Base-by-base conservation (phyloP, 2,888 invertebrate species). In the Amblyjoppa proteus region DNA sequence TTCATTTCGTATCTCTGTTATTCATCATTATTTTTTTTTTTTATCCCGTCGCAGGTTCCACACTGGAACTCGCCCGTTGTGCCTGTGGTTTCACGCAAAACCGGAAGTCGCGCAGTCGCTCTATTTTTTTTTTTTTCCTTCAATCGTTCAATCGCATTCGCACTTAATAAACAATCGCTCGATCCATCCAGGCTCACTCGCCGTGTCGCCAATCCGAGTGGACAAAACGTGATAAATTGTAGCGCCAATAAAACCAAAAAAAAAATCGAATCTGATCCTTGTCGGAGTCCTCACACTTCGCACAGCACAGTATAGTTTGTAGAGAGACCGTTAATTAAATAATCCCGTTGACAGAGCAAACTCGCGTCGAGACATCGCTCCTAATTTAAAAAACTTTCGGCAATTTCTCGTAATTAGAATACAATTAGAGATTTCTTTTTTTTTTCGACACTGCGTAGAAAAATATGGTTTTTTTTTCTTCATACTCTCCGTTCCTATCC, bases 371-470 rank as follows among this genome's bases (percentile, higher is more conserved):
- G 69, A 73, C 61, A 16, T 87, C 84, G 86, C 81, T 89, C 83
- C 87, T 85, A 88, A 87, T 56, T 56, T 25, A 56, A 87, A 84
- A 88, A 75, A 69, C 71, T 77, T 77, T 68, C 66, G 80, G 66
- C 49, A 71, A 56, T 68, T 76, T 68, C 38, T 58, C 64, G 76
- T 56, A 58, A 84, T 68, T 51, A 73, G 49, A 58, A 69, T 70
- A 83, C 81, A 77, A 78, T 77, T 69, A 69, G 83, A 81, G 70
- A 77, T 83, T 70, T 68, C 45, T 71, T 61, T 77, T 75, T 79
- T 74, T 80, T 87, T 88, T 90, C 89, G 91, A 92, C 89, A 90
- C 87, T 91, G 90, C 90, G 90, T 92, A 92, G 91, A 92, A 92
- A 92, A 92, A 92, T 92, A 92, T 91, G 89, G 77, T 38, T 75